phyloP scores from a whole-genome alignment of 2,113 vertebrate genomes.

The Caranx ignobilis region DNA sequence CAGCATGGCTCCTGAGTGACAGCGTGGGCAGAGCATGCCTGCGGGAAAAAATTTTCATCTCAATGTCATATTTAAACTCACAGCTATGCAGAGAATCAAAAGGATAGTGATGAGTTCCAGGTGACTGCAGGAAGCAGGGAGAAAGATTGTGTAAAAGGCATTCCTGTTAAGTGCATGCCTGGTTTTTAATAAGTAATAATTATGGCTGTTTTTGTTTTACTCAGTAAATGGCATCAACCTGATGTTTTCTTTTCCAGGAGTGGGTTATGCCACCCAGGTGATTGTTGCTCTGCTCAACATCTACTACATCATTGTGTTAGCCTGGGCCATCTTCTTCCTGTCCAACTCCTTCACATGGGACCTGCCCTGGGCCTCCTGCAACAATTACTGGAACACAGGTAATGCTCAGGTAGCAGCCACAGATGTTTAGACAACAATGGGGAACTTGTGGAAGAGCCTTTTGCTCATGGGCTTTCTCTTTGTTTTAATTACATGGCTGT shows the following conservation, averaged over 20 bases:
- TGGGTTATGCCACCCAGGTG: constrained; percentile 95
- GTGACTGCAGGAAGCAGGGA: too few relatives aligned
- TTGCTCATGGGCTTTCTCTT: background rate
- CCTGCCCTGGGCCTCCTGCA: constrained; percentile 94
- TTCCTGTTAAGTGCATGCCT: background rate
- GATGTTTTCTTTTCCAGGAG: constrained; percentile 79
- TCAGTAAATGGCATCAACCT: background rate
- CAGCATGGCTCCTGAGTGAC: background rate
- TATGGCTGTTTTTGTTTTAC: background rate
- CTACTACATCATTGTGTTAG: constrained; percentile 96
- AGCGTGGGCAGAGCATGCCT: background rate
- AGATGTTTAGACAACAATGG: background rate
- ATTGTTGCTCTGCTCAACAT: constrained; percentile 91
- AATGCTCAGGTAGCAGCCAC: background rate
- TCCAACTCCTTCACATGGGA: constrained; percentile 91
- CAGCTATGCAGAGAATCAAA: background rate
- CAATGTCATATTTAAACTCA: background rate
- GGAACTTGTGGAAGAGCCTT: background rate
- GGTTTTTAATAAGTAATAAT: background rate
- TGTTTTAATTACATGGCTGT: too few relatives aligned
- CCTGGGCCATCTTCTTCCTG: constrained; percentile 96
- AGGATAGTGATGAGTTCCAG: too few relatives aligned
- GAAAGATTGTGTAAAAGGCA: too few relatives aligned
- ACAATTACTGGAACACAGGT: constrained; percentile 96
- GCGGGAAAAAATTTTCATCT: background rate